phyloP scores from a whole-genome alignment of 2,113 vertebrate species.

The Caranx melampygus region DNA sequence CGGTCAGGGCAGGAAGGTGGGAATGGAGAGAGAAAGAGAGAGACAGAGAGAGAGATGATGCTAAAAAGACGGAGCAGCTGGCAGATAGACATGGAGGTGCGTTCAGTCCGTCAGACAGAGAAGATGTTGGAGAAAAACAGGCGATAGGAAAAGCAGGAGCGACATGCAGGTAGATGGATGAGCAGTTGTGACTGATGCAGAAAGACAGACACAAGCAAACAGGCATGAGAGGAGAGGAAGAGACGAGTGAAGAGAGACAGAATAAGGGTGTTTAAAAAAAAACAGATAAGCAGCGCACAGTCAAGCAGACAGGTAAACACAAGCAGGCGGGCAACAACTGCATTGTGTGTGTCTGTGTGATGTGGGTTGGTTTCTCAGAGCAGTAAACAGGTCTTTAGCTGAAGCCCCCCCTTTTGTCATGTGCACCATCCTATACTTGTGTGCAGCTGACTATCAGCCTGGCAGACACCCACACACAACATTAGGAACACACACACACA shows the following conservation, averaged over 20 bases:
- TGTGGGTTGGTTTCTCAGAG: constrained; percentile 32
- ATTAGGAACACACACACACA: constrained; percentile 35
- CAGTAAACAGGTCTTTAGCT: constrained; percentile 47
- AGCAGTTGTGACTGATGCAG: constrained; percentile 3
- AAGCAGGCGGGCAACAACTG: constrained; percentile 32
- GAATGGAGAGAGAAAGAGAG: not conserved
- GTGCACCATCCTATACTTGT: constrained; percentile 45
- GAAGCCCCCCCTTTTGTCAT: constrained; percentile 1
- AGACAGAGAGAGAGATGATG: constrained; percentile 20
- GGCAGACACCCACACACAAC: constrained; percentile 42
- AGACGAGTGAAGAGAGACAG: not conserved
- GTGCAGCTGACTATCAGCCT: constrained; percentile 41
- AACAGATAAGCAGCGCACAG: constrained; percentile 5
- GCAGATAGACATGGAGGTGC: constrained; percentile 34
- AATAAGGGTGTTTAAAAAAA: not conserved
- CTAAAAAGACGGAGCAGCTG: constrained; percentile 34
- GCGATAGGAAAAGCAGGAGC: not conserved
- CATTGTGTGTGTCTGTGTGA: constrained; percentile 16
- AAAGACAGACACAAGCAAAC: not conserved
- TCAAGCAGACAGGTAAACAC: constrained; percentile 11
- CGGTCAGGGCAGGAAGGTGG: constrained; percentile 13
- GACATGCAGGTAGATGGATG: constrained; percentile 1
- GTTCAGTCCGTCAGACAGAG: constrained; percentile 47
- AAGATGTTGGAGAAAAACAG: constrained; percentile 19
- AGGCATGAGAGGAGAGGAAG: not conserved